Percentiles rank a stretch among this genome's conserved stretches.
Evolutionary conservation across 2,797 vertebrate species (phyloP).

Genomic region (Pipistrellus nathusii): DNA sequence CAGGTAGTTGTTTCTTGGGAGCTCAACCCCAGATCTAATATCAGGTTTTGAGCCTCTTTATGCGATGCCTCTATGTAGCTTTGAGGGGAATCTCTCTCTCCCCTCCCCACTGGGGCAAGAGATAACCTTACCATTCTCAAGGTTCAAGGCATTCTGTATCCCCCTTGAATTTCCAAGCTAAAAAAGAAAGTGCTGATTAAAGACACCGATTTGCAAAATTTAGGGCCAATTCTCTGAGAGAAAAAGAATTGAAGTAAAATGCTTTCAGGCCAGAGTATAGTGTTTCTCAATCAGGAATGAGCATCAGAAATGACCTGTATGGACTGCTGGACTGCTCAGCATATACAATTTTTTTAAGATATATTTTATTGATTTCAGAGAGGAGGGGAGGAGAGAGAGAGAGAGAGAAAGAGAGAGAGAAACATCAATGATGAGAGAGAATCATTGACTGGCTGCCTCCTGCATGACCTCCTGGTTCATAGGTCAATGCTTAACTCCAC

Average conservation of each 20-base stretch:
- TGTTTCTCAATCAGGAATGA: constrained; percentile 1
- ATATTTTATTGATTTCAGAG: too few species aligned
- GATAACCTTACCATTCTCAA: background rate
- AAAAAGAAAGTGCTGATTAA: background rate
- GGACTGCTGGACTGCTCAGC: background rate
- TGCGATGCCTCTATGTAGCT: background rate
- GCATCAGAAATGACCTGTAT: background rate
- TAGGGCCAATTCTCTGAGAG: background rate
- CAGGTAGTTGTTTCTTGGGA: background rate
- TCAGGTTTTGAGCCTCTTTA: background rate
- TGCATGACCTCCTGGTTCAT: too few species aligned
- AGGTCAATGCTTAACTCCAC: too few species aligned
- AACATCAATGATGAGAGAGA: too few species aligned
- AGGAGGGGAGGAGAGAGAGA: too few species aligned
- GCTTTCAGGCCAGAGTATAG: background rate
- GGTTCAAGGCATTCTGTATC: constrained; percentile 5
- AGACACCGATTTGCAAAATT: background rate
- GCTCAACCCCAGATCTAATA: background rate
- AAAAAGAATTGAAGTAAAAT: constrained; percentile 38
- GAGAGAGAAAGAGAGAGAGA: too few species aligned
- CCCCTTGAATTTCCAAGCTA: background rate
- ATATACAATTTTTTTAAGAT: background rate
- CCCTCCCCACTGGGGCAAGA: accelerated
- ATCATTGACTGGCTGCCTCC: too few species aligned
- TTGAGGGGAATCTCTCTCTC: background rate